Evolutionary conservation across 2,888 invertebrate species (phyloP).

Genomic region (Patella depressa): DNA sequence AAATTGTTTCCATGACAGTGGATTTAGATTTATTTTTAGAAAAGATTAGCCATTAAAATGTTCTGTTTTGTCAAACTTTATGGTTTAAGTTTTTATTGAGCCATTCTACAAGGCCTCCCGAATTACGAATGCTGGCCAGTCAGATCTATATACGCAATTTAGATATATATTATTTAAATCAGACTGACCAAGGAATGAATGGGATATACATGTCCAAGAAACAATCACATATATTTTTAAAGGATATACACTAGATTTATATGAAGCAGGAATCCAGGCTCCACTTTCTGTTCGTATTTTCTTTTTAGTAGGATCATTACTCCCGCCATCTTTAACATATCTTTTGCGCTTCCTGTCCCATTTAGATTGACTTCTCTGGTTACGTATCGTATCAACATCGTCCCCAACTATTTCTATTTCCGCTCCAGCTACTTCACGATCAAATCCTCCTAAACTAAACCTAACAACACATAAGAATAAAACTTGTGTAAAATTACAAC

Average conservation of each 20-base stretch:
- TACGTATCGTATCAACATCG: conserved; percentile 78
- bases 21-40: too few relatives aligned
- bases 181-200: too few relatives aligned
- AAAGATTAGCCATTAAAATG: too few relatives aligned
- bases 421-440: conserved; percentile 82
- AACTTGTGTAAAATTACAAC: not conserved
- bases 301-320: conserved; percentile 74
- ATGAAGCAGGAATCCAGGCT: conserved; percentile 92
- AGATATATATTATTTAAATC: too few relatives aligned
- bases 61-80: too few relatives aligned
- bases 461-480: conserved; percentile 42
- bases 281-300: conserved; percentile 97
- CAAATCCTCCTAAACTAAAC: conserved; percentile 82
- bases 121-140: too few relatives aligned
- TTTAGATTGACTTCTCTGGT: conserved; percentile 76
- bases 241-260: conserved; percentile 84
- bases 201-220: too few relatives aligned
- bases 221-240: conserved; percentile 29
- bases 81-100: too few relatives aligned
- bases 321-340: conserved; percentile 78
- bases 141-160: too few relatives aligned
- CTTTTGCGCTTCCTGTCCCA: conserved; percentile 93
- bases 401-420: conserved; percentile 89
- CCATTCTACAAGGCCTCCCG: too few relatives aligned
- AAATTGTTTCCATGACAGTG: too few relatives aligned